Conservation (phyloP, 2,797 vertebrate species). For the Rhinoraja longicauda region DNA sequence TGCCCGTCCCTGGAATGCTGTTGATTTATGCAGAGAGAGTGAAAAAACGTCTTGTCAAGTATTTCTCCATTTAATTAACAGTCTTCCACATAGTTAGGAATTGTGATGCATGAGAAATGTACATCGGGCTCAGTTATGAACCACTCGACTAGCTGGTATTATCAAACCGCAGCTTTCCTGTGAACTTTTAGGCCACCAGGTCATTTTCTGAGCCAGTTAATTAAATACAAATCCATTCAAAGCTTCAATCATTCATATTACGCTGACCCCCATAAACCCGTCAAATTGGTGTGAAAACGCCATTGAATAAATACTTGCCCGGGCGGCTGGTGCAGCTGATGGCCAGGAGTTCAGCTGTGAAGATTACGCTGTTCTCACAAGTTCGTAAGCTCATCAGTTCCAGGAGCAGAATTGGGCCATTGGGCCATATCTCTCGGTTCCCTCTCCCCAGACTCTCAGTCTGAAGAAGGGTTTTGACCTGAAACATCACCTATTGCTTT, state of each 20-base stretch:
- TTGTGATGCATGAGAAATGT: neutral
- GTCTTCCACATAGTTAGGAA: neutral
- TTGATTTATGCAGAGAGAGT: neutral
- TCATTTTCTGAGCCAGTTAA: neutral
- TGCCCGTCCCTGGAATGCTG: neutral
- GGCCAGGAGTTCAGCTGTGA: neutral
- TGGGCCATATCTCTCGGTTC: too few relatives aligned
- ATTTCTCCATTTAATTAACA: neutral
- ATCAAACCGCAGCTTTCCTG: neutral
- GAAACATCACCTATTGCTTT: too few relatives aligned
- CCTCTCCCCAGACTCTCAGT: too few relatives aligned
- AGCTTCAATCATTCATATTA: neutral
- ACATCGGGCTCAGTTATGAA: neutral
- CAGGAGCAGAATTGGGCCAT: too few relatives aligned
- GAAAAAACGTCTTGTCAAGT: neutral
- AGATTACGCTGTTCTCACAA: neutral
- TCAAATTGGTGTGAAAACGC: neutral
- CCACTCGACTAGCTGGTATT: neutral
- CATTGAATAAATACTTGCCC: too few relatives aligned
- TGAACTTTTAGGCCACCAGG: neutral
- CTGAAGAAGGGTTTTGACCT: too few relatives aligned
- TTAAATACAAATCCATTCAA: neutral
- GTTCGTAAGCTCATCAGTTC: too few relatives aligned
- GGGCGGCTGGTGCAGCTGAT: too few relatives aligned
- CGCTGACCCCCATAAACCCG: neutral